Conservation (phyloP, 1,140 invertebrate species). For the Caenorhabditis latens region DNA sequence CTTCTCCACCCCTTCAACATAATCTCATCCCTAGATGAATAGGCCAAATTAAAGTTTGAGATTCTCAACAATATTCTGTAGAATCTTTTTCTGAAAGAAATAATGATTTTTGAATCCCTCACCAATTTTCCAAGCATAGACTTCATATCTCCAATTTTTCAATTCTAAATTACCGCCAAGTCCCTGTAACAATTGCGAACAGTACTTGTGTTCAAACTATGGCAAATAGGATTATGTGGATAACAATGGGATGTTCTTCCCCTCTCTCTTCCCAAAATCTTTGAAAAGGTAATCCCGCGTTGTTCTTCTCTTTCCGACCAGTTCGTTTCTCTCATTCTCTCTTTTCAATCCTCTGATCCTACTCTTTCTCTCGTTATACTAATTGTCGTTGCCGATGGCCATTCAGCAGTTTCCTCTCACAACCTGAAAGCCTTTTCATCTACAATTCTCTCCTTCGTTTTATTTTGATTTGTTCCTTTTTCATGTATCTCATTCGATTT, state of each 20-base stretch:
- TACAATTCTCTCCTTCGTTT: neutral
- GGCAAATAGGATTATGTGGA: constrained; percentile 47
- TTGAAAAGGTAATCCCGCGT: constrained; percentile 45
- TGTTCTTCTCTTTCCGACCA: constrained; percentile 4
- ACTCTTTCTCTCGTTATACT: neutral
- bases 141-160: too few relatives aligned
- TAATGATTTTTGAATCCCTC: too few relatives aligned
- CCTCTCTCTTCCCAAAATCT: constrained; percentile 7
- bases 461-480: constrained; percentile 14
- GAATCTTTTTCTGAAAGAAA: too few relatives aligned
- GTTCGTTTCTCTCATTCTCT: constrained; percentile 2
- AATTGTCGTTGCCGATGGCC: constrained; percentile 42
- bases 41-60: too few relatives aligned
- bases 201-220: neutral
- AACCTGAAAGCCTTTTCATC: constrained; percentile 31
- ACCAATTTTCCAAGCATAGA: too few relatives aligned
- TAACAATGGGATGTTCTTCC: neutral
- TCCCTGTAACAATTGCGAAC: neutral
- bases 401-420: constrained; percentile 28
- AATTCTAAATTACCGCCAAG: too few relatives aligned
- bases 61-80: too few relatives aligned
- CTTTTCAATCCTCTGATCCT: neutral
- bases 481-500: constrained; percentile 1
- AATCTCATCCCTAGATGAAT: too few relatives aligned
- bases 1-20: too few relatives aligned